Evolutionary conservation across 2,888 invertebrate genomes (phyloP), one percentile per base, ranked within the genome.

Genomic region (Augochlorella aurata): DNA sequence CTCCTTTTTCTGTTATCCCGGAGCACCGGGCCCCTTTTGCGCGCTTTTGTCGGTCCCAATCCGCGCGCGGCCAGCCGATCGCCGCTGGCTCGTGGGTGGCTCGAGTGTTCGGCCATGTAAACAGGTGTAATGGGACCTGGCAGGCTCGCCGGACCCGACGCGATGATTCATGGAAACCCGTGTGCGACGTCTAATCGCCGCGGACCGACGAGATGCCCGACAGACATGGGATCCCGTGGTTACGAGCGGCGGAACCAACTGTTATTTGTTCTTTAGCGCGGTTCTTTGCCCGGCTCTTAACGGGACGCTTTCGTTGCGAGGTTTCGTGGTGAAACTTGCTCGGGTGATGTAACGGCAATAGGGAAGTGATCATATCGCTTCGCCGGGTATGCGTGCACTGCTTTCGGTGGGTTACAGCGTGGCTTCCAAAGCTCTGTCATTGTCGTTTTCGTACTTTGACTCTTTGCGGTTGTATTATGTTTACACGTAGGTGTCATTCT

Each of bases 81-180:
- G 65, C 18, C 3, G 38, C 16, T 29, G 10, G 83, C 45, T 79
- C 89, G 89, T 88, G 89, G 89, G 88, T 89, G 88, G 88, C 77
- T 80, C 74, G 83, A 79, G 58, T 24, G 76, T 80, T 84, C 86
- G 83, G 78, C 61, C 81, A 79, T 84, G 87, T 89, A 89, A 91
- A 89, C 90, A 91, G 90, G 90, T 90, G 90, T 90, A 89, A 81
- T 72, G 79, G 85, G 83, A 83, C 72, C 81, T 83, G 85, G 80
- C 83, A 83, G 74, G 24, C 61, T 72, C 71, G 50, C 50, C 21
- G 67, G 54, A 67, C 74, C 12, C 16, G 52, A 61, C 77, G 80
- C 80, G 84, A 89, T 89, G 87, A 89, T 90, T 90, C 90, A 83
- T 88, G 85, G 81, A 84, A 85, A 87, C 82, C 80, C 81, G 81